phyloP scores from a whole-genome alignment of 2,113 vertebrate species.

The Bubo blakistoni region DNA sequence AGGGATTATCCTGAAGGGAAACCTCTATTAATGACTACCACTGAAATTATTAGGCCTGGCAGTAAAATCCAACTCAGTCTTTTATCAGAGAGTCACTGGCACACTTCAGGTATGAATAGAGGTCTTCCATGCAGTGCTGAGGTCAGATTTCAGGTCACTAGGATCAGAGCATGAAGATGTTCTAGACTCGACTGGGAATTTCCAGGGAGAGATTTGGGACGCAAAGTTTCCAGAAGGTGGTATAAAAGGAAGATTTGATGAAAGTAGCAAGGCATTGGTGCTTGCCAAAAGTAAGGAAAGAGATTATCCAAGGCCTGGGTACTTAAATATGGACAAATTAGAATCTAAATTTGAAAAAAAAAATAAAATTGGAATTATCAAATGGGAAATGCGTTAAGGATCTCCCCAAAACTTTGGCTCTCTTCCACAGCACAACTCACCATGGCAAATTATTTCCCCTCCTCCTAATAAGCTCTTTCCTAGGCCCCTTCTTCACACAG shows the following conservation, averaged over 20 bases:
- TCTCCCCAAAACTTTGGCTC: not conserved
- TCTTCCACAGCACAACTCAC: not conserved
- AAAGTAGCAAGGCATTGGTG: not conserved
- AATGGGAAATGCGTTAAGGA: not conserved
- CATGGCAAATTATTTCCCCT: not conserved
- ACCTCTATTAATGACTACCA: not conserved
- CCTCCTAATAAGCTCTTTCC: not conserved
- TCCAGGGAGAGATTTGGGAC: not conserved
- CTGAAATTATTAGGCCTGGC: not conserved
- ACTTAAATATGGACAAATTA: not conserved
- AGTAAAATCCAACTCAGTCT: not conserved
- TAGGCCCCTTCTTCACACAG: not conserved
- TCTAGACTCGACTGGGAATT: not conserved
- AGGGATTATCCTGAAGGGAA: not conserved
- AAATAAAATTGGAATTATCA: not conserved
- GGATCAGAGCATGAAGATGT: not conserved
- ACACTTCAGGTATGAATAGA: not conserved
- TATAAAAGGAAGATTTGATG: not conserved
- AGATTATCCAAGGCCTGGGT: not conserved
- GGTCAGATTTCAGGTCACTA: not conserved
- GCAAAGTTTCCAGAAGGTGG: not conserved
- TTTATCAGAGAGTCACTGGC: not conserved
- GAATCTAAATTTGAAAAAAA: not conserved
- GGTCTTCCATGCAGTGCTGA: not conserved
- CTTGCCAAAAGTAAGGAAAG: not conserved